phyloP scores from a whole-genome alignment of 2,113 vertebrate genomes.

The Menura novaehollandiae region DNA sequence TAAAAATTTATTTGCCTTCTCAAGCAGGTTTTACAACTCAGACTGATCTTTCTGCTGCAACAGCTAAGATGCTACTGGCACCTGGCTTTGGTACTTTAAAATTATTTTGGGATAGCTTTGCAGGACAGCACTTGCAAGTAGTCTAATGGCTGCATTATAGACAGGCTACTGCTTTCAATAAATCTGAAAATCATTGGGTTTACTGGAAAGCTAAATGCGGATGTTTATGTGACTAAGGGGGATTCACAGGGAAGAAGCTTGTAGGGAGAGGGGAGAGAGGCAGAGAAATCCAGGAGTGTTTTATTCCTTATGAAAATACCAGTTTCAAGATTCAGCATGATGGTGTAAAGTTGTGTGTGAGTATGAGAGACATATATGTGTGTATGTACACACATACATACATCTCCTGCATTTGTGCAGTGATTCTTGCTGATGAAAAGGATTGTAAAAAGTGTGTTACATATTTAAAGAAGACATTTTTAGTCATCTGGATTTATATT shows the following conservation, averaged over 20 bases:
- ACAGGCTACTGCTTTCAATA: neutral
- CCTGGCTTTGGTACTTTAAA: neutral
- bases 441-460: neutral
- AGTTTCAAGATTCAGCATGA: neutral
- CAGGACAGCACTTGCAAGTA: neutral
- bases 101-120: neutral
- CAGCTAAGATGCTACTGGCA: neutral
- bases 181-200: neutral
- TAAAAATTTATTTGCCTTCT: neutral
- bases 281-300: neutral
- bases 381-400: rapidly evolving
- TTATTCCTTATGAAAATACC: neutral
- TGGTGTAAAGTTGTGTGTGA: neutral
- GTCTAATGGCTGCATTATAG: neutral
- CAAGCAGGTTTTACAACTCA: neutral
- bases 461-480: neutral
- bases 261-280: neutral
- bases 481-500: neutral
- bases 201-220: neutral
- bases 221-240: neutral
- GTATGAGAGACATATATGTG: neutral
- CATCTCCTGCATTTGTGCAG: neutral
- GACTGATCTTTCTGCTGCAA: neutral
- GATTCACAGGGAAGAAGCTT: neutral
- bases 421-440: neutral